These are phyloP conservation scores for Alviniconcha strummeri DNA, from an alignment of 2,888 invertebrate species.

Conservation along the genomic window DNA sequence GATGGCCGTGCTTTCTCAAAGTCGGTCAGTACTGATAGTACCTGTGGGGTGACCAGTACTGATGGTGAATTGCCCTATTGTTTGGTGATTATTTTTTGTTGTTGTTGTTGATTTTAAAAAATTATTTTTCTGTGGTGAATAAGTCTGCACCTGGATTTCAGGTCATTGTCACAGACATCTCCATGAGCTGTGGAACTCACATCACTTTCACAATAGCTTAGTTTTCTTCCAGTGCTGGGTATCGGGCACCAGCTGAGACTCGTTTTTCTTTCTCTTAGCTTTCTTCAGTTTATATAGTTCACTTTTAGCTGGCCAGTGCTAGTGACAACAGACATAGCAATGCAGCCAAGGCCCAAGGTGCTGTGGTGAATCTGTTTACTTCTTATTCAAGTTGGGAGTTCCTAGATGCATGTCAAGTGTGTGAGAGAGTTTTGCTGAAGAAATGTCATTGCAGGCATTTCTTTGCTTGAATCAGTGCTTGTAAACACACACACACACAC, in stretches of 20 bases:
- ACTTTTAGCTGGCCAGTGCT: not conserved
- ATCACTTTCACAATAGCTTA: not conserved
- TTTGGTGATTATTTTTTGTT: too few relatives aligned
- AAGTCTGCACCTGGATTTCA: not conserved
- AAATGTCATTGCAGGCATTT: not conserved
- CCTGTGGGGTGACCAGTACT: not conserved
- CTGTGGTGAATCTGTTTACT: not conserved
- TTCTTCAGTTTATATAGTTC: too few relatives aligned
- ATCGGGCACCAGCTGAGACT: too few relatives aligned
- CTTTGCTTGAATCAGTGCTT: not conserved
- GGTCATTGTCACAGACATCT: not conserved
- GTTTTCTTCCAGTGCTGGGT: not conserved
- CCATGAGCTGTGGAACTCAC: not conserved
- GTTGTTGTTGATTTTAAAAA: not conserved
- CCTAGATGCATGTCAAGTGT: not conserved
- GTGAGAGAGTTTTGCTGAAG: not conserved
- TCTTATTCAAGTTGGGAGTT: not conserved
- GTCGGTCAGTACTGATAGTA: not conserved
- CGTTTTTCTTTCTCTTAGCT: too few relatives aligned
- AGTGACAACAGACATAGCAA: not conserved
- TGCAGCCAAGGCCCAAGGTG: not conserved
- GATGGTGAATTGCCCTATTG: not conserved
- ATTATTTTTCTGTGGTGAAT: not conserved
- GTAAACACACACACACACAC: slow-evolving; percentile 1
- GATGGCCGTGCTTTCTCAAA: too few relatives aligned